Evolutionary conservation across 2,113 vertebrate species (phyloP).

Genomic region (Lophochroa leadbeateri): DNA sequence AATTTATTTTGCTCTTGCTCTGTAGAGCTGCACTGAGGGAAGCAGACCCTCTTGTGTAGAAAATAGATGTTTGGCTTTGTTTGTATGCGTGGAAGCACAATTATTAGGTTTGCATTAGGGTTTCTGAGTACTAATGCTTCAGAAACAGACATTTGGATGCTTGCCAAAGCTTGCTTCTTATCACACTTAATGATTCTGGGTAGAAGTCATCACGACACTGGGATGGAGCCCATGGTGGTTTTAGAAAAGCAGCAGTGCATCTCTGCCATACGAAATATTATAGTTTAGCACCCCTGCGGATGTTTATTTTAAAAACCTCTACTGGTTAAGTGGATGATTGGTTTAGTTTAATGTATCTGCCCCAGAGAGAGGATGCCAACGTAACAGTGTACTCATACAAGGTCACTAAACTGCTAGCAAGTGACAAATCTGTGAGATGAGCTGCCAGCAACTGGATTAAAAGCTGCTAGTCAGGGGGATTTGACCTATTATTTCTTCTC

Average conservation of each 20-base stretch:
- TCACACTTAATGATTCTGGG: constrained; percentile 27
- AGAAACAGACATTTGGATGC: neutral
- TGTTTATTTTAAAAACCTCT: neutral
- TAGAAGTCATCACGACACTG: constrained; percentile 43
- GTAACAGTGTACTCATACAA: neutral
- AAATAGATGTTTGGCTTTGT: constrained; percentile 17
- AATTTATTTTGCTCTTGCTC: constrained; percentile 26
- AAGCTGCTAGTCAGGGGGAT: neutral
- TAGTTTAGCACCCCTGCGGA: neutral
- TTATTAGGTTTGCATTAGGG: neutral
- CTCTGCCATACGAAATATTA: neutral
- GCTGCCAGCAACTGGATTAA: neutral
- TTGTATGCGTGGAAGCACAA: neutral
- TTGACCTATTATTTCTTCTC: neutral
- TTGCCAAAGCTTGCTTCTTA: constrained; percentile 32
- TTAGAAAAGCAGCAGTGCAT: neutral
- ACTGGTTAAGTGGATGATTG: neutral
- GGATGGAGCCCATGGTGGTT: neutral
- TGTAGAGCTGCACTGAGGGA: neutral
- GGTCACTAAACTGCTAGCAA: neutral
- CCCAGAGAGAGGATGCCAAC: neutral
- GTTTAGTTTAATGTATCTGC: neutral
- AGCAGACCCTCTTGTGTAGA: neutral
- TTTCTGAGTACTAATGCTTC: constrained; percentile 53
- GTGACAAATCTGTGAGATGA: neutral